These are phyloP conservation scores for Elachura formosa DNA, from an alignment of 2,113 vertebrate species.

Conservation along the genomic window DNA sequence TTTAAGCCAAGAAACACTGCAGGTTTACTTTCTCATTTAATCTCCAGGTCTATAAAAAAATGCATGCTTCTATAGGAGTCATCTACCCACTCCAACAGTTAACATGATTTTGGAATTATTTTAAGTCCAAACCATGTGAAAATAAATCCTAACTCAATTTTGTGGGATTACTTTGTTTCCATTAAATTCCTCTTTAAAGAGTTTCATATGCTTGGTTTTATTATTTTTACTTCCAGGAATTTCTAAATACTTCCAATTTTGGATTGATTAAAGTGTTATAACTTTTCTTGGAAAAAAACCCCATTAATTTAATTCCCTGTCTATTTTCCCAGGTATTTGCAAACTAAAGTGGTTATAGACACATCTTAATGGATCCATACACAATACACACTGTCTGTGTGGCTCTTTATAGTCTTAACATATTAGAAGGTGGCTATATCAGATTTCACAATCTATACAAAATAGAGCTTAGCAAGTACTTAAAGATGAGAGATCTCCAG, in stretches of 20 bases:
- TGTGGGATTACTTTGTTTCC: constrained; percentile 35
- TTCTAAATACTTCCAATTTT: constrained; percentile 53
- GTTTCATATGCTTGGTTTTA: constrained; percentile 20
- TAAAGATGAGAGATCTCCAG: background rate
- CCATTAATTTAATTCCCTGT: background rate
- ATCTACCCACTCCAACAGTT: constrained; percentile 22
- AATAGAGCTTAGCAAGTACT: background rate
- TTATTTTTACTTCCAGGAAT: constrained; percentile 46
- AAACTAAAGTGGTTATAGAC: background rate
- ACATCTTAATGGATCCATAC: background rate
- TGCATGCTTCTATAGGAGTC: background rate
- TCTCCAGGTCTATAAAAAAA: constrained; percentile 19
- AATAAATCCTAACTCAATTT: constrained; percentile 56
- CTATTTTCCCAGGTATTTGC: background rate
- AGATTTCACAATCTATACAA: background rate
- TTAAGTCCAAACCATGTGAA: constrained; percentile 52
- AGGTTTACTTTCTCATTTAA: constrained; percentile 48
- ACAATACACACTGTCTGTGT: background rate
- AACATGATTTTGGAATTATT: constrained; percentile 56
- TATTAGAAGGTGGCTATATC: background rate
- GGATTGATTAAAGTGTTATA: background rate
- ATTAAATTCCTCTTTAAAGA: constrained; percentile 37
- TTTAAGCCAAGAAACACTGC: constrained; percentile 1
- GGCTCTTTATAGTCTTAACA: background rate
- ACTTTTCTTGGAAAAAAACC: background rate